Evolutionary conservation across 1,140 invertebrate genomes (phyloP), one percentile per base, ranked within the genome.

Genomic region (Neodiprion lecontei): DNA sequence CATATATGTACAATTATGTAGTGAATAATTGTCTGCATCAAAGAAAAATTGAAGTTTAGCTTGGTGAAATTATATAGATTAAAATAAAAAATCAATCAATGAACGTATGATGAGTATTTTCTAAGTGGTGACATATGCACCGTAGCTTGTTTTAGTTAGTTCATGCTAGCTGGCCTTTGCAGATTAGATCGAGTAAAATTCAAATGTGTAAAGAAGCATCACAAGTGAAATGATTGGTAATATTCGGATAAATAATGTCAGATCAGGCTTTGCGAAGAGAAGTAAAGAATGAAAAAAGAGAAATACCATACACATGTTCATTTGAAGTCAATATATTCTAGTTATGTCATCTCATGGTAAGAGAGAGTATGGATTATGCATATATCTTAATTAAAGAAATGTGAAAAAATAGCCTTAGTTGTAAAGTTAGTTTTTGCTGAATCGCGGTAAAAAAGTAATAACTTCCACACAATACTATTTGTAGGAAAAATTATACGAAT

Each of bases 141-240:
- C 9, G 3, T 61, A 61, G 53, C n/a, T 61, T 17, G 53, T 17
- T 61, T 61, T 61, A 61, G 53, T 61, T 61, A 61, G 53, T 17
- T 61, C 11, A 17, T 61, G 53, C 53, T 61, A 61, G 53, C 28
- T 40, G 28, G 28, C 28, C 28, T 40, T 40, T 40, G 28, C 28
- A 17, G n/a, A 61, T 61, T 61, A 61, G 53, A 61, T 61, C n/a
- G 53, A 61, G 53, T 61, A 9, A 61, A 61, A 61, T 61, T 61
- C 4, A 61, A 61, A 61, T 12, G n/a, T 17, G n/a, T 61, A 17
- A 14, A 14, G n/a, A 4, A 61, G n/a, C 4, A 7, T 61, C n/a
- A 17, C 53, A 61, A 17, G 7, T 61, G 53, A 61, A 61, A 61
- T 14, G n/a, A 61, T 61, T 61, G 53, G 1, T 61, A 5, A 17